These are phyloP conservation scores for Eulemur rufifrons DNA, from an alignment of 2,113 vertebrate genomes.

Conservation along the genomic window DNA sequence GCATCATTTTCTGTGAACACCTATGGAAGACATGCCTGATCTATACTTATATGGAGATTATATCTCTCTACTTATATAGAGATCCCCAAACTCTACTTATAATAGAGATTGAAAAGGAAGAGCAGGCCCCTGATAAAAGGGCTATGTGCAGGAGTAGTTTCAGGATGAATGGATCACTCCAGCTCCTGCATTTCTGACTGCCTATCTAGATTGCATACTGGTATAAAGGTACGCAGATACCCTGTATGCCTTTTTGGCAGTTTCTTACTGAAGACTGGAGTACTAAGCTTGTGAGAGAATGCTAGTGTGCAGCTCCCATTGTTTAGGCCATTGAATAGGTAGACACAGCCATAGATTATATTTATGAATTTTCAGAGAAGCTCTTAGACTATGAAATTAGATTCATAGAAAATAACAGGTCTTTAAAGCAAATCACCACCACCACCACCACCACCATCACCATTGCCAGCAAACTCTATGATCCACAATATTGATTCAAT, in stretches of 20 bases:
- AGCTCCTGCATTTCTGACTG: conserved; percentile 84
- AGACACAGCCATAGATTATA: conserved; percentile 87
- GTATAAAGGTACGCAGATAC: conserved; percentile 90
- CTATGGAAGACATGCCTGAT: conserved; percentile 93
- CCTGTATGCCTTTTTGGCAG: conserved; percentile 91
- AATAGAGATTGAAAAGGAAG: conserved; percentile 93
- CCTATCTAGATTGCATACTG: conserved; percentile 88
- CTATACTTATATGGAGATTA: conserved; percentile 90
- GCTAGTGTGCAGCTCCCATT: conserved; percentile 90
- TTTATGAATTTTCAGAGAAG: conserved; percentile 74
- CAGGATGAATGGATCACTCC: conserved; percentile 91
- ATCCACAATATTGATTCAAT: background rate
- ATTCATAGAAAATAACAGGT: conserved; percentile 42
- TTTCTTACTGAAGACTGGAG: conserved; percentile 91
- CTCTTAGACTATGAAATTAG: background rate
- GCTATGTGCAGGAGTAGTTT: conserved; percentile 88
- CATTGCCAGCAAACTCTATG: background rate
- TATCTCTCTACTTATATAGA: conserved; percentile 92
- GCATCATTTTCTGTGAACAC: conserved; percentile 91
- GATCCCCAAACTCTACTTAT: conserved; percentile 77
- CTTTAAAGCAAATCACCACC: background rate
- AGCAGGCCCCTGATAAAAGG: conserved; percentile 92
- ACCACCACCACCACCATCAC: background rate
- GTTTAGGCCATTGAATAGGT: conserved; percentile 91
- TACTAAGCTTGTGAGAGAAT: conserved; percentile 89